Evolutionary conservation across 1,140 invertebrate species (phyloP).

Genomic region (Cydia strobilella): DNA sequence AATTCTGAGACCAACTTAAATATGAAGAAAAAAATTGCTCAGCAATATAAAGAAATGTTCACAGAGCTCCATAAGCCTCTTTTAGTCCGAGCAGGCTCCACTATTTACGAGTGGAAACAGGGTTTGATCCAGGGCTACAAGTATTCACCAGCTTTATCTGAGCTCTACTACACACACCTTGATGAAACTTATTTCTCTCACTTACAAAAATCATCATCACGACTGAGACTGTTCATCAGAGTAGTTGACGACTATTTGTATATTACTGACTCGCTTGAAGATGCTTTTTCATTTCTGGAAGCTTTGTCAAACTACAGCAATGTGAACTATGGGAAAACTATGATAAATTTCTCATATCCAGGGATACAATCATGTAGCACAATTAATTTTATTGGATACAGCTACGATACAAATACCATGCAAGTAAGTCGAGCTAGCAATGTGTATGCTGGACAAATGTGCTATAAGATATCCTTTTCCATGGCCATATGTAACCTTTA

Average conservation of each 20-base stretch:
- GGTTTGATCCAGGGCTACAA: slow-evolving; percentile 76
- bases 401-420: slow-evolving; percentile 64
- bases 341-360: slow-evolving; percentile 66
- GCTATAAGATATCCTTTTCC: slow-evolving; percentile 75
- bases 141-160: slow-evolving; percentile 76
- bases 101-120: slow-evolving; percentile 72
- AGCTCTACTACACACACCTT: slow-evolving; percentile 71
- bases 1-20: slow-evolving; percentile 50
- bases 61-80: slow-evolving; percentile 65
- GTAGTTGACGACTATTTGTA: slow-evolving; percentile 78
- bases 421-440: slow-evolving; percentile 65
- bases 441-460: slow-evolving; percentile 70
- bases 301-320: slow-evolving; percentile 67
- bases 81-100: slow-evolving; percentile 67
- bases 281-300: slow-evolving; percentile 65
- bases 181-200: slow-evolving; percentile 67
- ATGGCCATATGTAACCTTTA: slow-evolving; percentile 53
- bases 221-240: slow-evolving; percentile 65
- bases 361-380: slow-evolving; percentile 53
- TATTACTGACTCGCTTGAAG: slow-evolving; percentile 66
- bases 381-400: slow-evolving; percentile 72
- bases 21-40: slow-evolving; percentile 59
- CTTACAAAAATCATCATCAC: slow-evolving; percentile 43
- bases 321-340: slow-evolving; percentile 72
- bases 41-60: slow-evolving; percentile 64